Base-by-base conservation (phyloP, 2,113 vertebrate genomes). In the Chaetops frenatus region DNA sequence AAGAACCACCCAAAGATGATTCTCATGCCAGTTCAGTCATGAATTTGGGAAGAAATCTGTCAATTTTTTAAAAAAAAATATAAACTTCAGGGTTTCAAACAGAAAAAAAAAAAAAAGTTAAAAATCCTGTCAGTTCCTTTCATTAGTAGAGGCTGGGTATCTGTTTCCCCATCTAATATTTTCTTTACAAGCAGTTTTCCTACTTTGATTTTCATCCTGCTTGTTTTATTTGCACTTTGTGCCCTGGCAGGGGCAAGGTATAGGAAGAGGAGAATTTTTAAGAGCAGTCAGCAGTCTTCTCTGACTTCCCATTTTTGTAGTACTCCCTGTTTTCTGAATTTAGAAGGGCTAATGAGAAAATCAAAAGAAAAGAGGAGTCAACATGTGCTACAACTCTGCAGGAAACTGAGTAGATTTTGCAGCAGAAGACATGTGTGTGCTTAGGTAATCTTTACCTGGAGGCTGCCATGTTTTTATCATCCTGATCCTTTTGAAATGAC, bases 141-240 rank as follows among this genome's bases (percentile, higher is more conserved):
- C 0, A 0, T 38, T 56, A 31, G 16, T 12, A 29, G 35, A 73
- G 38, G 6, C 21, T 77, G 9, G 1, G 10, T 64, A 19, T 53
- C 36, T 53, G 24, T 87, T 87, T 40, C 25, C 15, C 4, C 2
- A 31, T 36, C 15, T 27, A 17, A 3, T 31, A 10, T 79, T 15
- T 81, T 77, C 29, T 78, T 35, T 65, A 7, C 6, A 56, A 74
- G 40, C 36, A 35, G 21, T 86, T 80, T 81, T 79, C 31, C 54
- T 85, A 7, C 35, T 51, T 70, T 28, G 18, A 9, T 86, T 90
- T 88, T 38, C 24, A 70, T 81, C 18, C 28, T 1, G 0, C 25
- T 71, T 81, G 20, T 47, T 64, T 81, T 74, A 28, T 86, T 73
- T 83, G 33, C 27, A 18, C 25, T 81, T 91, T 36, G 22, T 86